Conservation (phyloP, 2,113 vertebrate genomes). For the Calypte anna region DNA sequence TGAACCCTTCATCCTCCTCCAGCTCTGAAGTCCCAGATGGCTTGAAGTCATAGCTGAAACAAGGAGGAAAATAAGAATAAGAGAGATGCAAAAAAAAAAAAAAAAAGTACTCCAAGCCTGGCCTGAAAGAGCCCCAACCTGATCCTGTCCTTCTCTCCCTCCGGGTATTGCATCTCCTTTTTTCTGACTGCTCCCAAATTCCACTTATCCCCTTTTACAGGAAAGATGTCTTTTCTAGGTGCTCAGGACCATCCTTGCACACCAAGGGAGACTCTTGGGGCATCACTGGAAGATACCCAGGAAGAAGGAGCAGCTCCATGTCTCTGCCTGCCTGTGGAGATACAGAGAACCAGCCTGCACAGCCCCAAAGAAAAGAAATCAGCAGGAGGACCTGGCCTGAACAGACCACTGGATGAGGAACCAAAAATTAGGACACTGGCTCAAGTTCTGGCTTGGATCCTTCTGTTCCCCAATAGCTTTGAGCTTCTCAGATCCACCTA, state of each 20-base stretch:
- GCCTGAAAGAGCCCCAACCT: neutral
- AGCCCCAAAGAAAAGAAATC: neutral
- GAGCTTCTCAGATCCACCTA: neutral
- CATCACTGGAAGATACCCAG: neutral
- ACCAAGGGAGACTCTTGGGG: neutral
- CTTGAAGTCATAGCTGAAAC: constrained; percentile 76
- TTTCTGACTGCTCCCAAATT: neutral
- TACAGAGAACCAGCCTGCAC: no score
- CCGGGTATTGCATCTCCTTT: neutral
- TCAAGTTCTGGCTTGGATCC: neutral
- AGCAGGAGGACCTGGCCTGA: neutral
- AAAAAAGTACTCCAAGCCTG: neutral
- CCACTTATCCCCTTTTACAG: neutral
- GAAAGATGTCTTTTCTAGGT: neutral
- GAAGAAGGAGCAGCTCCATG: neutral
- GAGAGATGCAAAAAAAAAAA: neutral
- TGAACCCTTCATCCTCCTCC: constrained; percentile 93
- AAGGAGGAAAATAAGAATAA: neutral
- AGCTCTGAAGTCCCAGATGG: constrained; percentile 70
- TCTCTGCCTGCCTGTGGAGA: no score
- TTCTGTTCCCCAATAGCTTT: neutral
- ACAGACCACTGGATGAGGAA: neutral
- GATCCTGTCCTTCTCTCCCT: neutral
- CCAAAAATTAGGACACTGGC: neutral
- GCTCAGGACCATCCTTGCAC: neutral